Evolutionary conservation across 2,797 vertebrate genomes (phyloP).

Genomic region (Lacerta viridis): DNA sequence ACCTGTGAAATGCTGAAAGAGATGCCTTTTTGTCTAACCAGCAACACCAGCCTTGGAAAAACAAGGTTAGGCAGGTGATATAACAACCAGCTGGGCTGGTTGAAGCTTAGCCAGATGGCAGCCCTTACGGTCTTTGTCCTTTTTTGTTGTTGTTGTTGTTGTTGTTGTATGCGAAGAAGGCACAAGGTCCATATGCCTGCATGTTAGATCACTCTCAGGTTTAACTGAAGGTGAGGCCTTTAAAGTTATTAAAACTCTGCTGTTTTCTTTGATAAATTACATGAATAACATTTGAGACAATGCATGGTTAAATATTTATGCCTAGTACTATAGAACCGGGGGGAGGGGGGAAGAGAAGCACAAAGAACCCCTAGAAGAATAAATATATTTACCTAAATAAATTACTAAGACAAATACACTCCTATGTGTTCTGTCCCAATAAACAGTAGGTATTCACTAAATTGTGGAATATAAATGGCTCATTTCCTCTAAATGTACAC

Average conservation of each 20-base stretch:
- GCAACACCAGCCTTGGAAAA: background rate
- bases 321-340: slow-evolving; percentile 84
- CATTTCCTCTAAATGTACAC: slow-evolving; percentile 89
- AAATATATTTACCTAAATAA: slow-evolving; percentile 92
- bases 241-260: slow-evolving; percentile 84
- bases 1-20: background rate
- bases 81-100: background rate
- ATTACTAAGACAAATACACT: slow-evolving; percentile 91
- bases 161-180: slow-evolving; percentile 48
- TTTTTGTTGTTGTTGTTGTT: background rate
- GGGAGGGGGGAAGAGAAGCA: slow-evolving; percentile 72
- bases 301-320: slow-evolving; percentile 90
- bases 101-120: background rate
- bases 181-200: slow-evolving; percentile 56
- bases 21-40: too few species aligned
- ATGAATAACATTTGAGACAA: slow-evolving; percentile 89
- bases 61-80: background rate
- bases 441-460: slow-evolving; percentile 90
- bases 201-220: slow-evolving; percentile 83
- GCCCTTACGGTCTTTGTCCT: slow-evolving; percentile 43
- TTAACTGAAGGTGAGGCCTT: slow-evolving; percentile 83
- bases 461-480: slow-evolving; percentile 91
- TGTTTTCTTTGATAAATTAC: slow-evolving; percentile 87
- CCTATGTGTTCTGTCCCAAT: slow-evolving; percentile 88
- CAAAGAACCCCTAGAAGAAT: slow-evolving; percentile 85